phyloP scores from a whole-genome alignment of 2,888 invertebrate genomes.

The Synanthedon tipuliformis region DNA sequence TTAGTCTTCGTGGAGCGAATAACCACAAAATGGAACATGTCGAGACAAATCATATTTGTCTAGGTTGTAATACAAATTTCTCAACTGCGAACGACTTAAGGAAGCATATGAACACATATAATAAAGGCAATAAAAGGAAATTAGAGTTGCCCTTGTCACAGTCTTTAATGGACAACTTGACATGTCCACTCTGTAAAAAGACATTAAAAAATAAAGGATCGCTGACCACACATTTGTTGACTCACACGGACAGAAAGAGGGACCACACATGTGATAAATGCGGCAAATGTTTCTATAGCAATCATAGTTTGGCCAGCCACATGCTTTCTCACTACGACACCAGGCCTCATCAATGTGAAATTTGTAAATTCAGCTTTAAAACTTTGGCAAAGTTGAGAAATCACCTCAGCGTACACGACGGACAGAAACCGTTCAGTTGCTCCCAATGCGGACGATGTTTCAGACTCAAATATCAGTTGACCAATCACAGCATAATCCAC shows the following conservation, averaged over 20 bases:
- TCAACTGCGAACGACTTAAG: slow-evolving; percentile 20
- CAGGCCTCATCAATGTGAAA: slow-evolving; percentile 40
- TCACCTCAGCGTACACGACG: slow-evolving; percentile 33
- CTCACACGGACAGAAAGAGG: slow-evolving; percentile 58
- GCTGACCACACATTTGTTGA: slow-evolving; percentile 62
- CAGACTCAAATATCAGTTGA: slow-evolving; percentile 41
- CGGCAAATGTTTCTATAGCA: slow-evolving; percentile 37
- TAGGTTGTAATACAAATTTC: slow-evolving; percentile 37
- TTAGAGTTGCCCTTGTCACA: slow-evolving; percentile 12
- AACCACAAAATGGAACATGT: slow-evolving; percentile 23
- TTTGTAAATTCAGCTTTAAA: slow-evolving; percentile 41
- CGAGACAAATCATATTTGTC: slow-evolving; percentile 24
- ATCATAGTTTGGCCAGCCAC: slow-evolving; percentile 27
- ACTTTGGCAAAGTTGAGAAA: slow-evolving; percentile 20
- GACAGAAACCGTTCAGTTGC: slow-evolving; percentile 31
- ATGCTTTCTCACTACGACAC: slow-evolving; percentile 34
- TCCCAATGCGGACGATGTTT: slow-evolving; percentile 35
- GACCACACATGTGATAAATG: slow-evolving; percentile 46
- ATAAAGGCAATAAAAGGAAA: slow-evolving; percentile 17
- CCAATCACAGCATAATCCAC: slow-evolving; percentile 77
- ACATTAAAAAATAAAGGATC: slow-evolving; percentile 27
- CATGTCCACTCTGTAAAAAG: slow-evolving; percentile 39
- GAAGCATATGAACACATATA: slow-evolving; percentile 25
- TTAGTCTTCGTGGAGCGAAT: slow-evolving; percentile 14
- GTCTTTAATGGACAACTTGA: slow-evolving; percentile 18